These are phyloP conservation scores for Eristalis arbustorum DNA, from an alignment of 2,888 invertebrate genomes.

Conservation along the genomic window DNA sequence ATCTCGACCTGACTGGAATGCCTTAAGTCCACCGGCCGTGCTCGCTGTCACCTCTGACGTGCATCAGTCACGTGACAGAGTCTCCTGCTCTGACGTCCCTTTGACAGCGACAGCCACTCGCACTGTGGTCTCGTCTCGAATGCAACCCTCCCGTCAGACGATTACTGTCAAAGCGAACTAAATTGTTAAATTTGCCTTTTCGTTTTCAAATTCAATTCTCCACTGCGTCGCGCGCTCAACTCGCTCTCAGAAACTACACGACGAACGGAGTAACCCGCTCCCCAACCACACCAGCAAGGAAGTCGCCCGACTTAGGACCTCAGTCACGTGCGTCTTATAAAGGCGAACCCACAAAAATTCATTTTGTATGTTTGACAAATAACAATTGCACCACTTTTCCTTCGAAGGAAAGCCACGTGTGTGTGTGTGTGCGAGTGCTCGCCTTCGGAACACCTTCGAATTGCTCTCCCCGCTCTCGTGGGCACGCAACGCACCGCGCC, in stretches of 20 bases:
- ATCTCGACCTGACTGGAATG: neutral
- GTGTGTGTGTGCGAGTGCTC: slow-evolving; percentile 32
- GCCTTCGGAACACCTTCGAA: slow-evolving; percentile 55
- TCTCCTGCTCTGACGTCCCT: neutral
- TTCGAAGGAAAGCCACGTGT: neutral
- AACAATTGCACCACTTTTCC: slow-evolving; percentile 68
- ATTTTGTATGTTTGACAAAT: slow-evolving; percentile 70
- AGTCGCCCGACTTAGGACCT: slow-evolving; percentile 38
- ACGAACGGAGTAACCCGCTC: too few relatives aligned
- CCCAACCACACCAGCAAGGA: neutral
- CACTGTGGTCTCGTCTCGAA: slow-evolving; percentile 22
- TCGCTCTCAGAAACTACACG: neutral
- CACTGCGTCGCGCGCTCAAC: slow-evolving; percentile 2
- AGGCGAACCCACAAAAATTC: slow-evolving; percentile 63
- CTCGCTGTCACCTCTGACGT: slow-evolving; percentile 1
- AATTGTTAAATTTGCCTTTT: slow-evolving; percentile 49
- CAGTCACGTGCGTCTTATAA: slow-evolving; percentile 66
- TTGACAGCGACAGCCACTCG: neutral
- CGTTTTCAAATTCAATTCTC: slow-evolving; percentile 16
- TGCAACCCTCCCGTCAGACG: slow-evolving; percentile 42
- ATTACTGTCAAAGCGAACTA: slow-evolving; percentile 56
- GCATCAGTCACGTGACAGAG: slow-evolving; percentile 11
- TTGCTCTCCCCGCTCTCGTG: slow-evolving; percentile 30
- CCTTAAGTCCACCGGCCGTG: neutral
- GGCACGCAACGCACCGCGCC: slow-evolving; percentile 19